Base-by-base conservation (phyloP, 2,797 vertebrate species). In the Argentina silus region DNA sequence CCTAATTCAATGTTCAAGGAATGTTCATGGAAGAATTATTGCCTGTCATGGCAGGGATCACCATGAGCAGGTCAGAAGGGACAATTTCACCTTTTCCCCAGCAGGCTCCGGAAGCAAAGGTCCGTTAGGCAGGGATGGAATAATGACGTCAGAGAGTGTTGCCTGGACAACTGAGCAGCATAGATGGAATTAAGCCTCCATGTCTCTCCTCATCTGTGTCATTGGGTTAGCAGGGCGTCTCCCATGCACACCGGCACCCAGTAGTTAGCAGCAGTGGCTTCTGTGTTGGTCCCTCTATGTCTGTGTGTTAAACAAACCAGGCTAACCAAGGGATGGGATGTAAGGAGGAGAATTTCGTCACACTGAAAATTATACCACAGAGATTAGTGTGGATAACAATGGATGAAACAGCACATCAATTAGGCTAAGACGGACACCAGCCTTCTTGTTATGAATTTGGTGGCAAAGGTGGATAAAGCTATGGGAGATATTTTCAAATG, bases 71-170 rank as follows among this genome's bases (percentile, higher is more conserved):
- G 59, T 12, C 7, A 61, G 27, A 27, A 11, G 4, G 11, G 1
- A 53, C 14, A 47, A 63, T 66, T 42, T 10, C 9, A 27, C 2
- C 6, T 68, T 45, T 70, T 72, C 6, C 21, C 56, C 51, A 9
- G 17, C 5, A 59, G 36, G 48, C 10, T 53, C 23, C 27, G 17
- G 36, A 75, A 70, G 36, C 65, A 53, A 51, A 56, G 42, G 53
- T 70, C 60, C 66, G 55, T 48, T 55, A 10, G 53, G 19, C 3
- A 43, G 64, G 5, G 64, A 55, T 36, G 7, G 55, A 74, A 67
- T 62, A 23, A 59, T 78, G 75, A 74, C 73, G 66, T 76, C 53
- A 81, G 67, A 60, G 17, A 71, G 19, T 36, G 72, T 57, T 85
- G 55, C 76, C 74, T 1, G 68, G 73, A 59, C 55, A 77, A 79